These are phyloP conservation scores for Naso thynnoides DNA, from an alignment of 2,797 vertebrate species.

Conservation along the genomic window DNA sequence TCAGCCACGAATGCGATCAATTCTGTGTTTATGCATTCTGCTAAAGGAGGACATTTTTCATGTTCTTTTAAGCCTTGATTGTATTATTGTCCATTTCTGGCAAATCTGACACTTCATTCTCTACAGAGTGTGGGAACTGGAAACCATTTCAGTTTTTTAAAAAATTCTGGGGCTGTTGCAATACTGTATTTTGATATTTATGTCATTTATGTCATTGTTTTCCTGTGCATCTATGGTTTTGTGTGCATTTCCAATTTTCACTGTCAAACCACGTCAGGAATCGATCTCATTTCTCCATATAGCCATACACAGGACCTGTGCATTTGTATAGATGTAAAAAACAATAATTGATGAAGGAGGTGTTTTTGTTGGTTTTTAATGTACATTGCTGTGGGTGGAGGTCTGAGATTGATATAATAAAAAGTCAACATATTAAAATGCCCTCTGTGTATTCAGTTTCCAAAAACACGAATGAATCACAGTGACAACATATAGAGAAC, in stretches of 20 bases:
- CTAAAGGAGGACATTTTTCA: constrained; percentile 44
- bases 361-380: constrained; percentile 94
- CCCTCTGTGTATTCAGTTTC: constrained; percentile 9
- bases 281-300: constrained; percentile 87
- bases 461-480: constrained; percentile 21
- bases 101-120: constrained; percentile 56
- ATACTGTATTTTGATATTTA: constrained; percentile 91
- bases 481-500: constrained; percentile 5
- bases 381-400: constrained; percentile 88
- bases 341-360: constrained; percentile 83
- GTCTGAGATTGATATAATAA: constrained; percentile 84
- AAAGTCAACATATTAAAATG: constrained; percentile 78
- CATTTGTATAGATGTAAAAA: constrained; percentile 95
- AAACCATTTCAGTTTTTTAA: constrained; percentile 45
- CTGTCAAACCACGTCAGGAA: constrained; percentile 87
- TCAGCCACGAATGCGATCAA: constrained; percentile 46
- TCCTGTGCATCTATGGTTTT: constrained; percentile 86
- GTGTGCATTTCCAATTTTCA: constrained; percentile 92
- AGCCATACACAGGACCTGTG: constrained; percentile 88
- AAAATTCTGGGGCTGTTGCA: constrained; percentile 95
- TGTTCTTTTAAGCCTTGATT: constrained; percentile 55
- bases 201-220: constrained; percentile 88
- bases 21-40: constrained; percentile 42
- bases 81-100: constrained; percentile 60
- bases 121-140: constrained; percentile 40